Evolutionary conservation across 2,113 vertebrate genomes (phyloP), one percentile per base, ranked within the genome.

Genomic region (Numida meleagris): DNA sequence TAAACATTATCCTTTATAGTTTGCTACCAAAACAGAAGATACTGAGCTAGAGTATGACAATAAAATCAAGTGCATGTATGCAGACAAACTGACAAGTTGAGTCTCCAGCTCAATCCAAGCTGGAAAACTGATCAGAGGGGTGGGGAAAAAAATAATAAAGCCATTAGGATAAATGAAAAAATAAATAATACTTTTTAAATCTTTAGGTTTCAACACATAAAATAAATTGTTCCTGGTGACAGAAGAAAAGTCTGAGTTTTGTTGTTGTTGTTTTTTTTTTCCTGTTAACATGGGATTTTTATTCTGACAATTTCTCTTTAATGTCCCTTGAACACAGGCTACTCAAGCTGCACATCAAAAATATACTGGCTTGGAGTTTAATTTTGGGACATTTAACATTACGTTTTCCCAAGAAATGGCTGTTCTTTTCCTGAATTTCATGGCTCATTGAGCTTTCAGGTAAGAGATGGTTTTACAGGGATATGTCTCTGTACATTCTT

Each of bases 401-500:
- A 77, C 31, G 66, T 94, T 94, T 96, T 79, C 68, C 79, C 93
- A 76, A 90, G 70, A 88, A 95, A 93, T 92, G 70, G 43, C 70
- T 86, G 82, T 87, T 88, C 80, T 73, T 79, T 78, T 83, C 82
- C 66, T 58, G 92, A 88, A 88, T 94, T 95, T 92, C 82, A 93
- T 95, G 88, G 88, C 62, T 95, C 73, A 58, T 83, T 94, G 91
- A 93, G 77, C 82, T 95, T 86, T 79, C 86, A 89, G 92, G 88
- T 90, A 84, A 94, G 94, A 84, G 86, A 50, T 70, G 57, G 57
- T 93, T 96, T 96, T 94, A 90, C 88, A 95, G 82, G 73, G 70
- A 27, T 87, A 45, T 33, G 17, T 94, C 80, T 97, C 73, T 79
- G 66, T 84, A 93, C 74, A 51, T 90, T 86, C 86, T 93, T 96